Conservation (phyloP, 2,797 vertebrate genomes). For the Coccyzus lansbergi region DNA sequence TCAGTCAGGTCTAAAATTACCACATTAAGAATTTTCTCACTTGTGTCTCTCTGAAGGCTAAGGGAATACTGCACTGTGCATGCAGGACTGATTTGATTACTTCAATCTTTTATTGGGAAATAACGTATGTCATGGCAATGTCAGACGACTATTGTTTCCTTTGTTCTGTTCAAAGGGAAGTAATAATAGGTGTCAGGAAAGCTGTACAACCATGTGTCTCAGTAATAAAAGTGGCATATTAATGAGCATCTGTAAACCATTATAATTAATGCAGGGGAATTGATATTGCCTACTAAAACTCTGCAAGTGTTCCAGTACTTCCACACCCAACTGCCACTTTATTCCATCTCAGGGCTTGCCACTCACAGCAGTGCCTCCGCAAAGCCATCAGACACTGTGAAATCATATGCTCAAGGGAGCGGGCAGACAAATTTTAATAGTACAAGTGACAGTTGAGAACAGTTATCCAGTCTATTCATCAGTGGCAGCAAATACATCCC, state of each 20-base stretch:
- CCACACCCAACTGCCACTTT: background rate
- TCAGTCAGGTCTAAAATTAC: slow-evolving; percentile 53
- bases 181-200: slow-evolving; percentile 35
- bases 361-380: background rate
- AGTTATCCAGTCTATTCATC: background rate
- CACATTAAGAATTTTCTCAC: slow-evolving; percentile 1
- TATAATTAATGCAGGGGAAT: background rate
- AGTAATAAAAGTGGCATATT: slow-evolving; percentile 17
- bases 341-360: background rate
- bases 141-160: background rate
- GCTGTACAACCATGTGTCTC: background rate
- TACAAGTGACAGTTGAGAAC: background rate
- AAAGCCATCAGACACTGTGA: background rate
- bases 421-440: background rate
- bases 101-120: slow-evolving; percentile 23
- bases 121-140: background rate
- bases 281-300: background rate
- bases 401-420: background rate
- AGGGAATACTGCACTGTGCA: background rate
- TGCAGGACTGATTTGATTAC: slow-evolving; percentile 11
- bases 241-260: background rate
- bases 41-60: background rate
- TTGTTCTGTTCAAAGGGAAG: slow-evolving; percentile 27
- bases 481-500: background rate
- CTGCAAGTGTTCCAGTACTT: background rate